Evolutionary conservation across 2,113 vertebrate species (phyloP), one percentile per base, ranked within the genome.

Genomic region (Camelus dromedarius): DNA sequence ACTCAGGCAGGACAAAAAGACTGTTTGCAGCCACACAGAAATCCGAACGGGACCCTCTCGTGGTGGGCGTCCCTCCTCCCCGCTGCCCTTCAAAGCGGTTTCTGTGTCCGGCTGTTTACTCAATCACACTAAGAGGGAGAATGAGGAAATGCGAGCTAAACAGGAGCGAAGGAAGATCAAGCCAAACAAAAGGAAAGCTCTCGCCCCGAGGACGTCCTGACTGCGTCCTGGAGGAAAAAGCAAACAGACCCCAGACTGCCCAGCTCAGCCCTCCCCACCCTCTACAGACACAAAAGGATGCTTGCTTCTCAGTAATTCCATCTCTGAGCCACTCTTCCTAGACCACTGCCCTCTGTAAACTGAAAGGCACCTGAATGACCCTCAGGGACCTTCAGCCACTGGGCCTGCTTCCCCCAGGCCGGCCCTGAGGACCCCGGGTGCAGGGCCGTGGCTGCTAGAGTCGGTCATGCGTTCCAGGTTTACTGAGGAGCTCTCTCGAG

Each of bases 371-470:
- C 28, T 2, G 35, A 30, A 38, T 42, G 42, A 70, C 75, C 69
- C 35, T 42, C 9, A 19, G 56, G 46, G 69, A 70, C 81, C 76
- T 42, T 30, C 10, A 24, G 54, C 50, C n/a, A 8, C 62, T 24
- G 0, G 16, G 16, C 15, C 42, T 69, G 64, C 10, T 82, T 89
- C 52, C 20, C 58, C 46, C 19, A 5, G 15, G 24, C 13, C 38
- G 32, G 5, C 5, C 11, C 2, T 5, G 2, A 50, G 72, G 14
- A 46, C 24, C 35, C 42, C 3, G 3, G 2, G 52, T 30, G 14
- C 48, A 38, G 38, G 38, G 38, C 38, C 38, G 38, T 38, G 38
- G 38, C 38, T 38, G 38, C 38, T 38, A 38, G 38, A 38, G 38
- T 38, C 38, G 38, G 38, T 38, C 38, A 38, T 38, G 6, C 26